Percentiles rank a stretch among this genome's conserved stretches.
These are phyloP conservation scores for Vulpes lagopus DNA, from an alignment of 2,113 vertebrate genomes.

Conservation along the genomic window DNA sequence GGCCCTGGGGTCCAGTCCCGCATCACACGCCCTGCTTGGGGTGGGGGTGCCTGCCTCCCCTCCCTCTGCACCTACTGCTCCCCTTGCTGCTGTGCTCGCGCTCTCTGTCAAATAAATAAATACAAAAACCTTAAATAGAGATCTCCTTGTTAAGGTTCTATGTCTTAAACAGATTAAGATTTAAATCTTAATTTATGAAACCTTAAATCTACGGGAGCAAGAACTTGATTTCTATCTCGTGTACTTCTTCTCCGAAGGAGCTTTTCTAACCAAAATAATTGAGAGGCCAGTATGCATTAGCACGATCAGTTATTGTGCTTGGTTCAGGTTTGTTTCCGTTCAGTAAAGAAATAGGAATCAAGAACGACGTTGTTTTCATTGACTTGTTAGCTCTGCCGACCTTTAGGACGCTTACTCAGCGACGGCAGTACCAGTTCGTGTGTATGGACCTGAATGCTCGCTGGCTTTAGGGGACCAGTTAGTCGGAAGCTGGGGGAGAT, in stretches of 20 bases:
- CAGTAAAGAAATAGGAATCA: conserved; percentile 40
- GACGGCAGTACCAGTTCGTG: not conserved
- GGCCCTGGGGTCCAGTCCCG: too few relatives aligned
- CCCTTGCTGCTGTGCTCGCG: too few relatives aligned
- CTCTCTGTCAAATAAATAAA: too few relatives aligned
- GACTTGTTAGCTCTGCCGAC: not conserved
- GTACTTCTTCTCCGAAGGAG: not conserved
- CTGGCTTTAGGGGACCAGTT: not conserved
- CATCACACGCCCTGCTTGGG: too few relatives aligned
- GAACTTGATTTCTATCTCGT: conserved; percentile 10
- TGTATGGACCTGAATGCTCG: not conserved
- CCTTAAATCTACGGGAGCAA: not conserved
- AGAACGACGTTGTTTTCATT: not conserved
- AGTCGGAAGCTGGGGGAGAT: not conserved
- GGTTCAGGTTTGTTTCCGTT: not conserved
- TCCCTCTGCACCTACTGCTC: too few relatives aligned
- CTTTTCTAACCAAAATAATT: conserved; percentile 10
- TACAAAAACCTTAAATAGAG: too few relatives aligned
- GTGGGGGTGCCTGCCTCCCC: too few relatives aligned
- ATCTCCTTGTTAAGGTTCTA: not conserved
- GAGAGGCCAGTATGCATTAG: not conserved
- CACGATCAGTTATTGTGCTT: not conserved
- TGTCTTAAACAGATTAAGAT: not conserved
- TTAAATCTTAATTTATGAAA: not conserved
- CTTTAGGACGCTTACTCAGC: not conserved